phyloP scores from a whole-genome alignment of 2,113 vertebrate genomes.

The Herpailurus yagouaroundi region DNA sequence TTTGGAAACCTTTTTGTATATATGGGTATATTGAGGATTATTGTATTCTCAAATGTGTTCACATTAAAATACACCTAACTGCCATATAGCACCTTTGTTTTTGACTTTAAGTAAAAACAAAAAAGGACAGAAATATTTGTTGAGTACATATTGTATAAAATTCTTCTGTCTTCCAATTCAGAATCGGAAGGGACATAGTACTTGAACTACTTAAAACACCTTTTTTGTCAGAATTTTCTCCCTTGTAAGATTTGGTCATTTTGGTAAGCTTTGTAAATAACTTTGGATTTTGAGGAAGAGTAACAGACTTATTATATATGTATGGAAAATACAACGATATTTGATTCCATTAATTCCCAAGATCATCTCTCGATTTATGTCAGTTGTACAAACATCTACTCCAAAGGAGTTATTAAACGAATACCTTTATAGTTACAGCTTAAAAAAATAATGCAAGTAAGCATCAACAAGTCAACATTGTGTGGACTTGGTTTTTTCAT shows the following conservation, averaged over 20 bases:
- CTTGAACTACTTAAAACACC: background rate
- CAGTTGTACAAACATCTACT: background rate
- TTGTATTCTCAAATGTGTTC: background rate
- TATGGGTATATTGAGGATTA: constrained; percentile 19
- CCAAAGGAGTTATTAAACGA: background rate
- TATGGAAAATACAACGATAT: background rate
- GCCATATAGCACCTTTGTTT: background rate
- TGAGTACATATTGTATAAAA: background rate
- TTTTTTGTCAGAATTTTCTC: background rate
- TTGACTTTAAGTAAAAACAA: constrained; percentile 34
- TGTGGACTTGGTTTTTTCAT: constrained; percentile 17
- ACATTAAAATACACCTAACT: constrained; percentile 6
- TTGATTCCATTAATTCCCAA: constrained; percentile 14
- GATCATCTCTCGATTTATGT: background rate
- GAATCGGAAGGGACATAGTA: background rate
- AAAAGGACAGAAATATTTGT: constrained; percentile 1
- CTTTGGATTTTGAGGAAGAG: constrained; percentile 44
- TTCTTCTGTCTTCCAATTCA: background rate
- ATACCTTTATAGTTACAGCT: background rate
- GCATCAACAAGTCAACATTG: background rate
- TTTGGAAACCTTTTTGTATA: constrained; percentile 55
- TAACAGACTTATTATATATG: background rate
- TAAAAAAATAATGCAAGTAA: background rate
- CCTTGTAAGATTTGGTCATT: constrained; percentile 25
- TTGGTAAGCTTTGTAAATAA: constrained; percentile 29